These are phyloP conservation scores for Halichoeres trimaculatus DNA, from an alignment of 2,113 vertebrate genomes.

Conservation along the genomic window DNA sequence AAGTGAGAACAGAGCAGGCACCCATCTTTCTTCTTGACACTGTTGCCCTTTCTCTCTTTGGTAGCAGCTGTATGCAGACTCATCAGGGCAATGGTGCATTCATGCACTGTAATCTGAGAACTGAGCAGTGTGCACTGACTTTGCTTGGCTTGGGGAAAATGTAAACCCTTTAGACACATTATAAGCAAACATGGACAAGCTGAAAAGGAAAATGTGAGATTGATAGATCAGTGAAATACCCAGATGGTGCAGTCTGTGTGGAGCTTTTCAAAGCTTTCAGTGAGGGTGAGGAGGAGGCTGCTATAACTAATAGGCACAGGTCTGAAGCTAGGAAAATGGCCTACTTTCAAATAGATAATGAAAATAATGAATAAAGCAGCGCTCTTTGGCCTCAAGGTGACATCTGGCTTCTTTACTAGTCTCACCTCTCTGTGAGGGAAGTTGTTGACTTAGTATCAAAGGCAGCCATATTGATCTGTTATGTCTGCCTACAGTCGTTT, in stretches of 20 bases:
- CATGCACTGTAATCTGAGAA: background rate
- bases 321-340: background rate
- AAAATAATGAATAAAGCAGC: background rate
- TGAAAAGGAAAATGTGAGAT: constrained; percentile 2
- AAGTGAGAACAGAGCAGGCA: background rate
- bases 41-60: background rate
- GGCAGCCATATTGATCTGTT: constrained; percentile 11
- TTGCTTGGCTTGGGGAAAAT: constrained; percentile 1
- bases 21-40: background rate
- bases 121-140: constrained; percentile 2
- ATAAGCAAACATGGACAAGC: background rate
- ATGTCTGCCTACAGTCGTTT: background rate
- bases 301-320: background rate
- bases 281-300: background rate
- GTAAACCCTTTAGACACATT: background rate
- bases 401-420: background rate
- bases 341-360: constrained; percentile 2
- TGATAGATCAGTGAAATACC: background rate
- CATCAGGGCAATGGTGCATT: background rate
- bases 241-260: background rate
- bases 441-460: background rate
- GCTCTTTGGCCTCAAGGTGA: background rate
- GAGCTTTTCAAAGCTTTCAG: background rate
- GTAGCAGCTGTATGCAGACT: constrained; percentile 1
- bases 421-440: background rate